Evolutionary conservation across 2,113 vertebrate species (phyloP).

Genomic region (Andinoacara biseriatus): DNA sequence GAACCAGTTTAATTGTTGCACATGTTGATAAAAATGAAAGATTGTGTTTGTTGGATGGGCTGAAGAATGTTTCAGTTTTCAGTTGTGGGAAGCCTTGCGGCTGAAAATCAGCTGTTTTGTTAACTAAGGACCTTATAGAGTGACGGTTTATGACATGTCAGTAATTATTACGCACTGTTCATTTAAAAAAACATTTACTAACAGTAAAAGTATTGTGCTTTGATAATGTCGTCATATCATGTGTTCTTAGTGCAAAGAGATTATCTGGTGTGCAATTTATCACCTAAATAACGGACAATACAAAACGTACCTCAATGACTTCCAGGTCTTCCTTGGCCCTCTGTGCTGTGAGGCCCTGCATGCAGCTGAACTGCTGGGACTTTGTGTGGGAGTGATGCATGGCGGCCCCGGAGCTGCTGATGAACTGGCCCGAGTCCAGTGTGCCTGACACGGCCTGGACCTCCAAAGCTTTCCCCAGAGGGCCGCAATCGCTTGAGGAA

Average conservation of each 20-base stretch:
- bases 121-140: fast-evolving
- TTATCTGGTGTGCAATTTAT: not conserved
- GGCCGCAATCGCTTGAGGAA: constrained; percentile 84
- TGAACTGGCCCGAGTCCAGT: constrained; percentile 81
- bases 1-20: not conserved
- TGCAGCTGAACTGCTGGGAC: constrained; percentile 82
- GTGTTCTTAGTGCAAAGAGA: fast-evolving
- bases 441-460: constrained; percentile 63
- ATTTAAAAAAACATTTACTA: not conserved
- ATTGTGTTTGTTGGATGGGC: not conserved
- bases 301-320: constrained; percentile 88
- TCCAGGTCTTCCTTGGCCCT: constrained; percentile 83
- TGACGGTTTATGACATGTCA: not conserved
- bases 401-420: constrained; percentile 82
- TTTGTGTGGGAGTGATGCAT: constrained; percentile 72
- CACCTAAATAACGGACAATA: not conserved
- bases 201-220: not conserved
- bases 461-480: constrained; percentile 77
- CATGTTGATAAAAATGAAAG: not conserved
- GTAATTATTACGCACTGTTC: not conserved
- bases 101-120: not conserved
- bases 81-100: not conserved
- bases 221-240: not conserved
- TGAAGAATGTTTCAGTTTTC: fast-evolving
- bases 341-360: constrained; percentile 84